These are phyloP conservation scores for Eurystomus glaucurus DNA, from an alignment of 2,797 vertebrate species.

Conservation along the genomic window DNA sequence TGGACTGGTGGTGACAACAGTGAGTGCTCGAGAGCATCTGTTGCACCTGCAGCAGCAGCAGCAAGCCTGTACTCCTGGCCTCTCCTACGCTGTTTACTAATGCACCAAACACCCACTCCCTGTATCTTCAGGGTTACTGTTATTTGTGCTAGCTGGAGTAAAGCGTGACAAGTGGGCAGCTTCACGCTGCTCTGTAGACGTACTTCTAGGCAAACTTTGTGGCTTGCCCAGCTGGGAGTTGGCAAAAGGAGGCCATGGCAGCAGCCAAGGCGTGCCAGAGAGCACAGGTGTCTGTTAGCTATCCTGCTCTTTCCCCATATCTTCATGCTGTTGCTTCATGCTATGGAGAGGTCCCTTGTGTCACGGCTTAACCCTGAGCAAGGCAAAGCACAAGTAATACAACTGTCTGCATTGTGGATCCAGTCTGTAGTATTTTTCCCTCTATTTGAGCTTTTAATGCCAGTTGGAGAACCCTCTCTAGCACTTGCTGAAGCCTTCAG, in stretches of 20 bases:
- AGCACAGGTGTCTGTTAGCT: not conserved
- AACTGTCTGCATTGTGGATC: not conserved
- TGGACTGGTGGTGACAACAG: not conserved
- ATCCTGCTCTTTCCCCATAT: not conserved
- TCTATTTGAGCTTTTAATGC: not conserved
- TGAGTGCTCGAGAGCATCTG: not conserved
- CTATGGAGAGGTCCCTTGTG: not conserved
- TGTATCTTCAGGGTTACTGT: not conserved
- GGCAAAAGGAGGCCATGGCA: not conserved
- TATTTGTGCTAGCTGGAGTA: not conserved
- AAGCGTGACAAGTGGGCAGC: not conserved
- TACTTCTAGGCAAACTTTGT: not conserved
- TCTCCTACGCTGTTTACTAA: not conserved
- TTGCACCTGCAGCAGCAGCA: not conserved
- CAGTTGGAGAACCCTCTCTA: not conserved
- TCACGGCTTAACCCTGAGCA: not conserved
- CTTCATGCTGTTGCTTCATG: accelerated
- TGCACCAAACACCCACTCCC: not conserved
- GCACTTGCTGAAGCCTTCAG: accelerated
- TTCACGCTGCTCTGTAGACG: accelerated
- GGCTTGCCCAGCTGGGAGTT: not conserved
- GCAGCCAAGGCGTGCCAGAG: not conserved
- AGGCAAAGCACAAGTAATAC: not conserved
- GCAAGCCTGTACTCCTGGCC: accelerated
- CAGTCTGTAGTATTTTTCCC: not conserved